phyloP scores from a whole-genome alignment of 1,140 invertebrate genomes.

The Euura lappo region DNA sequence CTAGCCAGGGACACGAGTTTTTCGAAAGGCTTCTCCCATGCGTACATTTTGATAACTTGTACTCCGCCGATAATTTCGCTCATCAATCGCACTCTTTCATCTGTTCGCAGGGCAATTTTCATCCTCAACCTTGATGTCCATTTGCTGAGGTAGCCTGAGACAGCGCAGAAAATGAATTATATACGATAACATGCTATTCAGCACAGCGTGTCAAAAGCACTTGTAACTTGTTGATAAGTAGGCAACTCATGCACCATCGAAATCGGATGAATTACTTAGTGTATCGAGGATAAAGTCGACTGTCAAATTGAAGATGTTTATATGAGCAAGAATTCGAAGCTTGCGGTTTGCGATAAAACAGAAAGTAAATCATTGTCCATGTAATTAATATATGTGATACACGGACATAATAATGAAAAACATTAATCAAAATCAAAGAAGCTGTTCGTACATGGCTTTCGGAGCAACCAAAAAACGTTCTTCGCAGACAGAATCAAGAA shows the following conservation, averaged over 20 bases:
- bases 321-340: too few species aligned
- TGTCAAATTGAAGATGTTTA: too few species aligned
- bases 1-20: slow-evolving; percentile 67
- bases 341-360: too few species aligned
- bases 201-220: too few species aligned
- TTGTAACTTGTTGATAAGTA: too few species aligned
- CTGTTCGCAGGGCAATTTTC: slow-evolving; percentile 74
- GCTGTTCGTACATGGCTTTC: too few species aligned
- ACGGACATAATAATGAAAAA: too few species aligned
- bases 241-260: not conserved
- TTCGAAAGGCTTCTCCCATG: slow-evolving; percentile 82
- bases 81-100: slow-evolving; percentile 83
- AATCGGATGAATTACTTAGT: not conserved
- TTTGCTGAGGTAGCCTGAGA: slow-evolving; percentile 70
- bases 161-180: slow-evolving; percentile 9
- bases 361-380: too few species aligned
- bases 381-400: too few species aligned
- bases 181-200: slow-evolving; percentile 12
- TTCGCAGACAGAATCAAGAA: too few species aligned
- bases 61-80: slow-evolving; percentile 80
- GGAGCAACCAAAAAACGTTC: too few species aligned
- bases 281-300: not conserved
- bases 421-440: too few species aligned
- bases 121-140: slow-evolving; percentile 67
- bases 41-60: slow-evolving; percentile 87